Percentiles rank a stretch among this genome's conserved stretches.
These are phyloP conservation scores for Strigops habroptila DNA, from an alignment of 2,113 vertebrate species.

Conservation along the genomic window DNA sequence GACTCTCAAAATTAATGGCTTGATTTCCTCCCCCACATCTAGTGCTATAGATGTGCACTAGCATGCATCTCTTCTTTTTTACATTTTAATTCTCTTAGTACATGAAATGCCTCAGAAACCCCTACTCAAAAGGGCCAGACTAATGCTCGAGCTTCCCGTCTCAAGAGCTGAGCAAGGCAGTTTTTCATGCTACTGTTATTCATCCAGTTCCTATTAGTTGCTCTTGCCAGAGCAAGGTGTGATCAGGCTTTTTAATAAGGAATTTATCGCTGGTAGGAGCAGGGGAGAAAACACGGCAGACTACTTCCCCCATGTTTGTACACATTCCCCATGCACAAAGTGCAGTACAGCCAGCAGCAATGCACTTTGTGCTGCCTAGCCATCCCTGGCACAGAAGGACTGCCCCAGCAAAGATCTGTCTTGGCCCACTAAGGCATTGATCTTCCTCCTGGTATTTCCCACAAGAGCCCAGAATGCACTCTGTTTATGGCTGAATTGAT, in stretches of 20 bases:
- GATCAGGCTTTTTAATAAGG: not conserved
- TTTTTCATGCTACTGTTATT: not conserved
- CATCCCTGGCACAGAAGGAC: not conserved
- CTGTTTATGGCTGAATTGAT: not conserved
- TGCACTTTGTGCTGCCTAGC: accelerated
- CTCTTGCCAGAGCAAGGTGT: not conserved
- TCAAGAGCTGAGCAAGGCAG: not conserved
- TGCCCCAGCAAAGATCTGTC: not conserved
- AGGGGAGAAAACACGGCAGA: not conserved
- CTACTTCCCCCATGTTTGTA: accelerated
- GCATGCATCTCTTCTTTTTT: not conserved
- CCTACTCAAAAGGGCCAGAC: not conserved
- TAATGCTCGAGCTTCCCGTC: not conserved
- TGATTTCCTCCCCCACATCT: not conserved
- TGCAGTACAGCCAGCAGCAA: not conserved
- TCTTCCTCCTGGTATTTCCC: not conserved
- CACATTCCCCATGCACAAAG: not conserved
- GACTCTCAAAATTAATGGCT: not conserved
- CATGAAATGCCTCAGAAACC: not conserved
- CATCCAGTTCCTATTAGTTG: not conserved
- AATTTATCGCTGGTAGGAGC: not conserved
- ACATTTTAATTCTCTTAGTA: not conserved
- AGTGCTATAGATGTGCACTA: not conserved
- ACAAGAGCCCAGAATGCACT: not conserved
- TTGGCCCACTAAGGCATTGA: not conserved